A percentile compares a stretch with the other conserved stretches of the same genome.
These are phyloP conservation scores for Calyptomena viridis DNA, from an alignment of 2,113 vertebrate genomes.

Conservation along the genomic window DNA sequence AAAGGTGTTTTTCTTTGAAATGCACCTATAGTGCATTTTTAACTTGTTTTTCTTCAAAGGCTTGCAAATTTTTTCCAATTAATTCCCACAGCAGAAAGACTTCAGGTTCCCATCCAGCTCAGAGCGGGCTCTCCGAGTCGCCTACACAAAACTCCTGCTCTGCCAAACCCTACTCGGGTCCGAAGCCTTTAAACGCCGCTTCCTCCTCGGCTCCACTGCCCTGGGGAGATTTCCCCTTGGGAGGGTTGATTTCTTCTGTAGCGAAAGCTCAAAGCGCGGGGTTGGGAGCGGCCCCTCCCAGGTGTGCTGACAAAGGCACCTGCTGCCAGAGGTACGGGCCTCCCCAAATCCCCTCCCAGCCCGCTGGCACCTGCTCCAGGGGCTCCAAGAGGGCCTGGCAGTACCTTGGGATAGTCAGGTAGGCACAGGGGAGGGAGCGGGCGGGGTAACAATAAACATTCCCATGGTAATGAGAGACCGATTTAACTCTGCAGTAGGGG, in stretches of 20 bases:
- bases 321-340: slow-evolving; percentile 64
- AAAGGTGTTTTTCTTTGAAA: slow-evolving; percentile 17
- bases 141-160: neutral
- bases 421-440: neutral
- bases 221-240: neutral
- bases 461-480: neutral
- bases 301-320: slow-evolving; percentile 65
- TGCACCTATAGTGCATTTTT: neutral
- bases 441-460: slow-evolving; percentile 1
- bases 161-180: neutral
- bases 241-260: neutral
- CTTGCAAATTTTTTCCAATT: neutral
- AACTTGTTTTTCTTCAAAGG: neutral
- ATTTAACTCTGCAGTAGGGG: neutral
- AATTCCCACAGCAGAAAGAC: neutral
- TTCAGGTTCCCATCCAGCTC: neutral
- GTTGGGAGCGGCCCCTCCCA: neutral
- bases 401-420: neutral
- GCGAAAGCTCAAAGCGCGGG: neutral
- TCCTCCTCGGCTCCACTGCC: neutral
- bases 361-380: slow-evolving; percentile 50
- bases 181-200: neutral
- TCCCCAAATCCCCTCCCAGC: slow-evolving; percentile 53
- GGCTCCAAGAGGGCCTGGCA: slow-evolving; percentile 38
- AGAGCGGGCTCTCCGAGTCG: neutral